Evolutionary conservation across 2,113 vertebrate species (phyloP), one percentile per base, ranked within the genome.

Genomic region (Crotalus tigris): DNA sequence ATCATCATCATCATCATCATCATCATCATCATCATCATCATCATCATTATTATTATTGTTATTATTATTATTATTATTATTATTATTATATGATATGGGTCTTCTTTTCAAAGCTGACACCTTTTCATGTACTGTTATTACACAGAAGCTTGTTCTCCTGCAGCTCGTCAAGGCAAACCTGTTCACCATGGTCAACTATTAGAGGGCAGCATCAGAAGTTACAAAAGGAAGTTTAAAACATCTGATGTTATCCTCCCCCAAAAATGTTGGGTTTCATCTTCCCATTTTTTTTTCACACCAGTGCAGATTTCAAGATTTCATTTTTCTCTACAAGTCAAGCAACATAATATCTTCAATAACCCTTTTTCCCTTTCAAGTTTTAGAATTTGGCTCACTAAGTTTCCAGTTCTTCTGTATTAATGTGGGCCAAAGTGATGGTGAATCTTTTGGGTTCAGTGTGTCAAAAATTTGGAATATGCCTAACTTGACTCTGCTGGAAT

Each of bases 151-250:
- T 81, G n/a, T 81, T n/a, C 69, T 81, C 19, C 69, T 39, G 6
- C n/a, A 81, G 15, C n/a, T 33, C 69, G 19, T 33, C 69, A 81
- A 81, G 69, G 69, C 17, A 39, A 39, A 17, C 69, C n/a, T 64
- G 69, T 39, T 81, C n/a, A 81, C 13, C 13, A 33, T 81, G 69
- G 15, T 3, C 69, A 81, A 81, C n/a, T 64, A 85, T 54, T 49
- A 69, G n/a, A 90, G 15, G 8, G 24, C 53, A 85, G 39, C 61
- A 89, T 26, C 75, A 92, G 10, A 19, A 92, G 53, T 85, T 54
- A 92, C 87, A 49, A 81, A 92, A 23, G 75, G 21, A 90, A 85
- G 23, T 89, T 89, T 89, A 92, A 75, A 88, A 92, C 1, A 23
- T 21, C 92, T 24, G 10, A 19, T 24, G 54, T 19, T 13, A 17